Percentiles rank a stretch among this genome's conserved stretches.
Evolutionary conservation across 2,888 invertebrate species (phyloP).

Genomic region (Lottia gigantea): DNA sequence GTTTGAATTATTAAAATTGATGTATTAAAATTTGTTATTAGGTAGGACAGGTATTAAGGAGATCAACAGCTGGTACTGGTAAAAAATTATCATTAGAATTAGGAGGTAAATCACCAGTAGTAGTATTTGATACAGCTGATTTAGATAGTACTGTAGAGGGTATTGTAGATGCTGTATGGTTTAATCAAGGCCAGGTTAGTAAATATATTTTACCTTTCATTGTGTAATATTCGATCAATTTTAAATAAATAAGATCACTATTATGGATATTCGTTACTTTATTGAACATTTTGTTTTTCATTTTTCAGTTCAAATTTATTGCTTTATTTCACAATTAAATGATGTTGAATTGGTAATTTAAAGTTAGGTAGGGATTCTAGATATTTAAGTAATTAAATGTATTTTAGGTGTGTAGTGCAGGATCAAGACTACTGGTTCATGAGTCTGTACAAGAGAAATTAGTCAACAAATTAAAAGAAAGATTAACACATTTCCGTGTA

Average conservation of each 20-base stretch:
- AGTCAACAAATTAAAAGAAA: slow-evolving; percentile 68
- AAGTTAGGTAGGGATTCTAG: no score
- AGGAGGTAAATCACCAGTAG: slow-evolving; percentile 69
- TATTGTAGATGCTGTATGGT: slow-evolving; percentile 72
- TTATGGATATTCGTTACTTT: no score
- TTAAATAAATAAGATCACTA: no score
- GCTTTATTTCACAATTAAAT: no score
- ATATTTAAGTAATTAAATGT: no score
- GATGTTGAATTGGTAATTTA: no score
- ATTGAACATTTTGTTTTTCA: no score
- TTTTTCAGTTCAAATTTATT: no score
- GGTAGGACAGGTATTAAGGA: slow-evolving; percentile 65
- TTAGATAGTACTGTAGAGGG: slow-evolving; percentile 73
- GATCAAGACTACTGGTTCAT: slow-evolving; percentile 72
- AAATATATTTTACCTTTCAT: no score
- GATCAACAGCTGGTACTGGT: slow-evolving; percentile 64
- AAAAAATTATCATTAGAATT: slow-evolving; percentile 69
- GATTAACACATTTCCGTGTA: slow-evolving; percentile 66
- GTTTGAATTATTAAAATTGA: no score
- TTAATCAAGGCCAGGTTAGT: slow-evolving; percentile 71
- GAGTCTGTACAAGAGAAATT: slow-evolving; percentile 71
- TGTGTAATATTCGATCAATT: no score
- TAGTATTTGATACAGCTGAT: slow-evolving; percentile 73
- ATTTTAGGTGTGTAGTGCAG: slow-evolving; percentile 71
- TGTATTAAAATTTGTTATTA: no score